Percentiles rank a stretch among this genome's conserved stretches.
phyloP scores from a whole-genome alignment of 2,888 invertebrate species.

The Campopleginae sp. region DNA sequence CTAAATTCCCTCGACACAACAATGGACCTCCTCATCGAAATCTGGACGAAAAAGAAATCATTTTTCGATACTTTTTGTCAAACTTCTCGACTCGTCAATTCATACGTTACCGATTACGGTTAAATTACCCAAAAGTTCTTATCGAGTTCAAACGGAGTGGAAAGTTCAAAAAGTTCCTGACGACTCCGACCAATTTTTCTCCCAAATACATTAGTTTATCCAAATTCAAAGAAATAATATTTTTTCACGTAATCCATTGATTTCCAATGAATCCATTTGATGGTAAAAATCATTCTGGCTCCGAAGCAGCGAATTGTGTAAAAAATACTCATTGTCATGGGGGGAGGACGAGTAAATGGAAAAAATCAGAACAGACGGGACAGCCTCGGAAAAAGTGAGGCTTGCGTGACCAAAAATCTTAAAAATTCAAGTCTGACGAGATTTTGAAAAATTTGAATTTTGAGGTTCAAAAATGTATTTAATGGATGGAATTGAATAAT shows the following conservation, averaged over 20 bases:
- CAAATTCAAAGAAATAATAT: not conserved
- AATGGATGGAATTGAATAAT: no score
- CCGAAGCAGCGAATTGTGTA: not conserved
- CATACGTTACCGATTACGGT: not conserved
- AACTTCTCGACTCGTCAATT: slow-evolving; percentile 7
- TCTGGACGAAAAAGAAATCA: not conserved
- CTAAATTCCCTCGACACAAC: slow-evolving; percentile 5
- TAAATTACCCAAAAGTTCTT: not conserved
- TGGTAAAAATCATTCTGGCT: not conserved
- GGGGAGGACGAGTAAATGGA: no score
- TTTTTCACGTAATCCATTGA: not conserved
- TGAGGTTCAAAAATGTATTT: no score
- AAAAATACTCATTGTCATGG: not conserved
- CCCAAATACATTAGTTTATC: not conserved
- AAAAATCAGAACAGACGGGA: no score
- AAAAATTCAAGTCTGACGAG: no score
- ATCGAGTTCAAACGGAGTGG: not conserved
- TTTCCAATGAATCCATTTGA: not conserved
- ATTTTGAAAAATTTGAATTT: no score
- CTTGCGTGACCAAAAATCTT: no score
- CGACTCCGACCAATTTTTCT: not conserved
- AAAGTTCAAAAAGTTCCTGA: not conserved
- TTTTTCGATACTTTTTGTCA: not conserved
- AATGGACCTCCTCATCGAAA: not conserved
- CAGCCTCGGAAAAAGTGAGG: no score